Evolutionary conservation across 2,888 invertebrate genomes (phyloP).

Genomic region (Cephus spinipes): DNA sequence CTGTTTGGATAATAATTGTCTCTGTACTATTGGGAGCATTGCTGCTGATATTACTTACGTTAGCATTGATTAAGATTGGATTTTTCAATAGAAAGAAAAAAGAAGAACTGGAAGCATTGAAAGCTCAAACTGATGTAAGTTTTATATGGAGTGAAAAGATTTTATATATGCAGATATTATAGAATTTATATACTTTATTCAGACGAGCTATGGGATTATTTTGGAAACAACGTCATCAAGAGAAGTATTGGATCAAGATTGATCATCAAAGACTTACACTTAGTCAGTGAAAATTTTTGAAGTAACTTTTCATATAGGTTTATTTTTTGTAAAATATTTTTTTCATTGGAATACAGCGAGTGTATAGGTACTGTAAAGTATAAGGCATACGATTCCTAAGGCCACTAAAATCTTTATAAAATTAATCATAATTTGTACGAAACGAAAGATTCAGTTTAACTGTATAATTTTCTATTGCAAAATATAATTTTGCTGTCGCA

Average conservation of each 20-base stretch:
- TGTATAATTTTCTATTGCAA: neutral
- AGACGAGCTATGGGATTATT: slow-evolving; percentile 24
- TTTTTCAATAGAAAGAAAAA: slow-evolving; percentile 56
- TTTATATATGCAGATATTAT: neutral
- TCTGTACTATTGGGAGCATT: slow-evolving; percentile 55
- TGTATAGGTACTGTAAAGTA: slow-evolving; percentile 1
- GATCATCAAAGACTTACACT: slow-evolving; percentile 10
- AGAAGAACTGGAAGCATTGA: slow-evolving; percentile 50
- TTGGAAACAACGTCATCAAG: slow-evolving; percentile 36
- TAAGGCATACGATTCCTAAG: slow-evolving; percentile 27
- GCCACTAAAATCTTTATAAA: slow-evolving; percentile 17
- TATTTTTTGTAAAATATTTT: neutral
- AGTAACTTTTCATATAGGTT: neutral
- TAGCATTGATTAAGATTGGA: slow-evolving; percentile 52
- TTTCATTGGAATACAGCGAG: neutral
- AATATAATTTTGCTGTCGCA: neutral
- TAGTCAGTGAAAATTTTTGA: neutral
- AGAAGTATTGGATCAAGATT: slow-evolving; percentile 32
- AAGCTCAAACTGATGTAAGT: slow-evolving; percentile 50
- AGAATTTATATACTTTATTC: slow-evolving; percentile 11
- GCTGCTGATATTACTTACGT: slow-evolving; percentile 44
- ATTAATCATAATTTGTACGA: neutral
- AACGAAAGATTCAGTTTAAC: neutral
- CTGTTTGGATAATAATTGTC: slow-evolving; percentile 51
- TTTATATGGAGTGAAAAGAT: neutral